Evolutionary conservation across 2,797 vertebrate genomes (phyloP).

Genomic region (Peromyscus aztecus): DNA sequence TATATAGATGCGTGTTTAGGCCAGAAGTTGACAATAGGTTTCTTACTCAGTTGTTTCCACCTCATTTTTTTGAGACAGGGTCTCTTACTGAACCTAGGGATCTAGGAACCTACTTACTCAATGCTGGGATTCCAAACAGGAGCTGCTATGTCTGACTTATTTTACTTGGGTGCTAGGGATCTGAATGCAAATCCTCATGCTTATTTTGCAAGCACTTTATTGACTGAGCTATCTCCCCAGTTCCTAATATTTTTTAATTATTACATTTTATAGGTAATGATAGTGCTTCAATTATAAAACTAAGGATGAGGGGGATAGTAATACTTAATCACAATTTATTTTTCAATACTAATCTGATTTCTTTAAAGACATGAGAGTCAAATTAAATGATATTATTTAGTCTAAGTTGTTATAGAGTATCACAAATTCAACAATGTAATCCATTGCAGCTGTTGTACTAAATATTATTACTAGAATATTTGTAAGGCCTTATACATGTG

Average conservation of each 20-base stretch:
- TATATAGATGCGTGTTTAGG: neutral
- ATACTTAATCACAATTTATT: neutral
- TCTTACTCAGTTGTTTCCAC: neutral
- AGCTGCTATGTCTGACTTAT: neutral
- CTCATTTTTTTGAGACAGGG: neutral
- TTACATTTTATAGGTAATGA: neutral
- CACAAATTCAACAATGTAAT: neutral
- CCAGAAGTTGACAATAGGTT: neutral
- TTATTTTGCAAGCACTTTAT: neutral
- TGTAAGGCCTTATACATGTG: neutral
- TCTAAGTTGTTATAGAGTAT: neutral
- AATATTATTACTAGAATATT: neutral
- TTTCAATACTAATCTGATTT: neutral
- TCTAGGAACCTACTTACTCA: neutral
- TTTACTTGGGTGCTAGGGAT: neutral
- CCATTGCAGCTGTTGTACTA: neutral
- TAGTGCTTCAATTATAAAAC: conserved; percentile 20
- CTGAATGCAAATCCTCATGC: neutral
- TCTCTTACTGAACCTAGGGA: neutral
- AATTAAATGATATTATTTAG: conserved; percentile 14
- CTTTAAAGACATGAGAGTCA: neutral
- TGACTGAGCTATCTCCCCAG: neutral
- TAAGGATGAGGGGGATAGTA: neutral
- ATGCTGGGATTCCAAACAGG: neutral
- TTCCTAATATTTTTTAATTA: neutral